Base-by-base conservation (phyloP, 2,888 invertebrate species). In the Hartigia nigra region DNA sequence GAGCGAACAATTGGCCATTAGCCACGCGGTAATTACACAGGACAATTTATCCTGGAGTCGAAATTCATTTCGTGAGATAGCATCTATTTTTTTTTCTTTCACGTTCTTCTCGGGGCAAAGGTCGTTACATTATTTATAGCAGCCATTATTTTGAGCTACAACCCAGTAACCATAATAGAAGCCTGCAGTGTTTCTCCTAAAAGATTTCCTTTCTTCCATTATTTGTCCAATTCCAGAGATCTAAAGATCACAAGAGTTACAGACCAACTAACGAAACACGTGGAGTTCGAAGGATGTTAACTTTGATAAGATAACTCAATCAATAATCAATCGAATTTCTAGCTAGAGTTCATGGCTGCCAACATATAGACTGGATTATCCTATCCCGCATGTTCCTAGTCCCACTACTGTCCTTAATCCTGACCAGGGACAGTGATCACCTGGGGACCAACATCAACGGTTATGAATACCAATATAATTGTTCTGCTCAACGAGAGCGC, bases 381-480 rank as follows among this genome's bases (percentile, higher is more conserved):
- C 55, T 23, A 9, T 55, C 5, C 23, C 55, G 23, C 55, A 55
- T 55, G 23, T 55, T 55, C 55, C 55, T 23, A 55, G 55, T 55
- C 9, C 55, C 55, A 23, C 9, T 55, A 55, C 55, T 55, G 23
- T 23, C 55, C 55, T 9, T 55, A 55, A 55, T 55, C 55, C 55
- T 55, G 55, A 55, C 55, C 23, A 55, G 55, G 55, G 55, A 55
- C 55, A 55, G 23, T 9, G 9, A 55, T 55, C 55, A 55, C 55
- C 55, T 55, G 23, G 55, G 55, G 55, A 55, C 55, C 55, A 9
- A 23, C 55, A 72, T 72, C 72, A 11, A 36, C 69, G 74, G 81
- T 83, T 84, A 83, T 84, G 81, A 84, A 82, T 80, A 80, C 82
- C 82, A 80, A 84, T 81, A 83, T 78, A 83, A 83, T 84, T 81